Percentiles rank a stretch among this genome's conserved stretches.
phyloP scores from a whole-genome alignment of 2,113 vertebrate genomes.

The Eira barbara region DNA sequence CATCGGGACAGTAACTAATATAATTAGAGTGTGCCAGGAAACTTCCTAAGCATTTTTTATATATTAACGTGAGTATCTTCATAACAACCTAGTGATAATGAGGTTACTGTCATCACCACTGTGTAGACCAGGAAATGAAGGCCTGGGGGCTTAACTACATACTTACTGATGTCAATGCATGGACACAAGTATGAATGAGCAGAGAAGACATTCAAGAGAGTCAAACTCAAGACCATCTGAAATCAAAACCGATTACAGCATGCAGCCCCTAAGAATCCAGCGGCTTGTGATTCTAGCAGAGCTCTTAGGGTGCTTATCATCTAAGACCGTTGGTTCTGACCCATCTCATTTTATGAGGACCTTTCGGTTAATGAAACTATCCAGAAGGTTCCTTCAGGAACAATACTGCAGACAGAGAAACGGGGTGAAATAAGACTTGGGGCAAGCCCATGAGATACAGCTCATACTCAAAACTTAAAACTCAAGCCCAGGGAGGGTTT shows the following conservation, averaged over 20 bases:
- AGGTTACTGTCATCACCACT: not conserved
- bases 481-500: not conserved
- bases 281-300: not conserved
- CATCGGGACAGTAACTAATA: not conserved
- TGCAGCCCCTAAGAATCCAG: not conserved
- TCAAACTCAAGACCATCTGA: not conserved
- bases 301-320: not conserved
- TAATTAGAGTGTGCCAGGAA: not conserved
- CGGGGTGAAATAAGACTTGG: not conserved
- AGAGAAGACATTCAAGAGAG: not conserved
- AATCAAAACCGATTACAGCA: not conserved
- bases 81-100: not conserved
- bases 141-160: not conserved
- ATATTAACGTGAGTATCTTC: not conserved
- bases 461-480: not conserved
- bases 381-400: not conserved
- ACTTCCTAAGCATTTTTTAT: not conserved
- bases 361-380: not conserved
- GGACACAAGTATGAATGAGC: not conserved
- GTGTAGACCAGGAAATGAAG: not conserved
- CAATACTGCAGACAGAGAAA: not conserved
- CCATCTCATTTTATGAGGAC: not conserved
- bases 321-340: not conserved
- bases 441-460: rapidly evolving
- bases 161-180: not conserved